Evolutionary conservation across 1,140 invertebrate genomes (phyloP), one percentile per base, ranked within the genome.

Genomic region (Aphaenogaster ashmeadi): DNA sequence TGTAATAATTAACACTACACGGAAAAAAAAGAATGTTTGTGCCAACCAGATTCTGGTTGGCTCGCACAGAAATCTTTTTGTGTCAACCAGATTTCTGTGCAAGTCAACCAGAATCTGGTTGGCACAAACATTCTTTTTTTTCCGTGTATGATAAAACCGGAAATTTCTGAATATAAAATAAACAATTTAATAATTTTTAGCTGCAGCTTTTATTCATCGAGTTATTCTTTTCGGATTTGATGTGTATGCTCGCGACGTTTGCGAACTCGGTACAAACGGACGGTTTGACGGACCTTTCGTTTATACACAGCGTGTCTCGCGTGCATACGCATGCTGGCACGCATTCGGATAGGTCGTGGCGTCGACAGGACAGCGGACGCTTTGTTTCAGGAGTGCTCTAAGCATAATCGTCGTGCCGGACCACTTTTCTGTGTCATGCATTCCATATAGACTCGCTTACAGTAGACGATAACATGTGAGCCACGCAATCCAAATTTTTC

Each of bases 361-460:
- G 87, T 89, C 88, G 90, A 88, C 9, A 91, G 91, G 90, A 94
- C 94, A 94, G 93, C 93, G 93, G 71, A 80, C 91, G 93, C 94
- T 94, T 94, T 94, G 94, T 94, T 94, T 93, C 91, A 90, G 74
- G 91, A 94, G 92, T 91, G 93, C 91, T 91, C 91, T 86, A 89
- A 93, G 93, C 93, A 92, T 94, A 93, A 94, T 93, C 92, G 91
- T 90, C 88, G 87, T 79, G 86, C 21, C 72, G 79, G 64, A 87
- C 86, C 90, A 88, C 90, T 92, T 91, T 86, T 71, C 88, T 86
- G 84, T 89, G 89, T 87, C 89, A 88, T 92, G 90, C 72, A 66
- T 89, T 85, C 88, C 83, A 3, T 27, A 11, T 36, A 44, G 41
- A 77, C 9, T 77, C 38, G 33, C 50, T 27, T 47, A 41, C 11